These are phyloP conservation scores for Tipula lateralis DNA, from an alignment of 2,888 invertebrate species.

Conservation along the genomic window DNA sequence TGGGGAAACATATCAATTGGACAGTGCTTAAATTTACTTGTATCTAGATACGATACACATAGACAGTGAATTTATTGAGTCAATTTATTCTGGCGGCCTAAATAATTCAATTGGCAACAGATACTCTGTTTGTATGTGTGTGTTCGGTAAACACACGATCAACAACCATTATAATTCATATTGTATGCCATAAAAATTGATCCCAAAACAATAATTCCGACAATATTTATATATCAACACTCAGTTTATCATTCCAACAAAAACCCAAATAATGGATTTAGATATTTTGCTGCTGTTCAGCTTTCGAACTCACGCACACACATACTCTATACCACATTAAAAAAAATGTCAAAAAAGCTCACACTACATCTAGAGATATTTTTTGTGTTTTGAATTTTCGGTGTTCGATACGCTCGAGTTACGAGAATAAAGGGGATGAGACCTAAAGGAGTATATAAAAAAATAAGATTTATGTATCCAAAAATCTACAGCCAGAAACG, in stretches of 20 bases:
- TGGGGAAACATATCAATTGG: too few relatives aligned
- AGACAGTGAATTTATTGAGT: too few relatives aligned
- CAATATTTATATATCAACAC: neutral
- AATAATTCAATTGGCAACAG: neutral
- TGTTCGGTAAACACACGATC: neutral
- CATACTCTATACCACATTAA: neutral
- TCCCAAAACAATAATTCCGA: neutral
- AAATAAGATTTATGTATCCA: neutral
- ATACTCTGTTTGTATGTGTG: neutral
- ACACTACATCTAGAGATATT: neutral
- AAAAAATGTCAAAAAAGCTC: neutral
- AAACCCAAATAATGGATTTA: too few relatives aligned
- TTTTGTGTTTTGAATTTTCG: neutral
- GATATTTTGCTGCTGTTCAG: neutral
- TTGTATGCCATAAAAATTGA: neutral
- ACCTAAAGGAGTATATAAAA: neutral
- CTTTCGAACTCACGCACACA: neutral
- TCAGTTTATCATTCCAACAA: neutral
- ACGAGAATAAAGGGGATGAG: neutral
- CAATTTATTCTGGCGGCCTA: neutral
- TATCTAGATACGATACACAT: too few relatives aligned
- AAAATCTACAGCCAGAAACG: neutral
- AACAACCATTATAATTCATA: neutral
- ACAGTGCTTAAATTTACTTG: too few relatives aligned
- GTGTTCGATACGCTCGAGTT: neutral